These are phyloP conservation scores for Pagrus major DNA, from an alignment of 2,113 vertebrate species.

Conservation along the genomic window DNA sequence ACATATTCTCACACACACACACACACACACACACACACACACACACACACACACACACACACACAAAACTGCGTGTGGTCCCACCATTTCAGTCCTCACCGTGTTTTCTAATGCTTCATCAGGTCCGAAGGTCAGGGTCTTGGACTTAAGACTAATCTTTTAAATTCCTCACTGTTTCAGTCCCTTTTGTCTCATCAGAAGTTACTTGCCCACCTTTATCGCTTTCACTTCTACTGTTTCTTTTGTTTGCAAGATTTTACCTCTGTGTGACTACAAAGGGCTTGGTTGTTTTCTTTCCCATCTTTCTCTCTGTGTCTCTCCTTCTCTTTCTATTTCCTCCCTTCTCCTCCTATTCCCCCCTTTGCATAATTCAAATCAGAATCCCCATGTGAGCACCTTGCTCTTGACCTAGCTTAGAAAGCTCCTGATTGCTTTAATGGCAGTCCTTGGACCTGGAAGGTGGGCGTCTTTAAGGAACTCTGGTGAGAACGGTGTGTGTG, in stretches of 20 bases:
- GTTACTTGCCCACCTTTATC: conserved; percentile 45
- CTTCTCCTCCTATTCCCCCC: conserved; percentile 31
- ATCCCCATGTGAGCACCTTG: conserved; percentile 78
- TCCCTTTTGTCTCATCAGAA: conserved; percentile 58
- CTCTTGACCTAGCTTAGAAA: conserved; percentile 80
- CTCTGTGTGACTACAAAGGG: conserved; percentile 29
- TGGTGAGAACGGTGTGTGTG: conserved; percentile 51
- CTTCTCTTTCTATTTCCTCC: conserved; percentile 54
- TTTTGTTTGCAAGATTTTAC: conserved; percentile 37
- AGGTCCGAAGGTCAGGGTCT: conserved; percentile 62
- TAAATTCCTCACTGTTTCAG: conserved; percentile 64
- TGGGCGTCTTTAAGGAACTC: conserved; percentile 76
- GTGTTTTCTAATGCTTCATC: conserved; percentile 72
- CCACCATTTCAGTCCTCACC: conserved; percentile 54
- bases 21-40: conserved; percentile 21
- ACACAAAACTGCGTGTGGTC: conserved; percentile 73
- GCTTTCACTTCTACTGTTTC: conserved; percentile 28
- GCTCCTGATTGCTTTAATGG: conserved; percentile 87
- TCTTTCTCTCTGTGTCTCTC: conserved; percentile 34
- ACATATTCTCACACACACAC: conserved; percentile 46
- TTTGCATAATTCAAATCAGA: conserved; percentile 81
- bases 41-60: conserved; percentile 44
- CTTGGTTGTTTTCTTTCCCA: conserved; percentile 61
- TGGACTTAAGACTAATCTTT: conserved; percentile 74
- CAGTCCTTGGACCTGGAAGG: conserved; percentile 79